These are phyloP conservation scores for Mesochorus sp. DNA, from an alignment of 2,888 invertebrate species.

Conservation along the genomic window DNA sequence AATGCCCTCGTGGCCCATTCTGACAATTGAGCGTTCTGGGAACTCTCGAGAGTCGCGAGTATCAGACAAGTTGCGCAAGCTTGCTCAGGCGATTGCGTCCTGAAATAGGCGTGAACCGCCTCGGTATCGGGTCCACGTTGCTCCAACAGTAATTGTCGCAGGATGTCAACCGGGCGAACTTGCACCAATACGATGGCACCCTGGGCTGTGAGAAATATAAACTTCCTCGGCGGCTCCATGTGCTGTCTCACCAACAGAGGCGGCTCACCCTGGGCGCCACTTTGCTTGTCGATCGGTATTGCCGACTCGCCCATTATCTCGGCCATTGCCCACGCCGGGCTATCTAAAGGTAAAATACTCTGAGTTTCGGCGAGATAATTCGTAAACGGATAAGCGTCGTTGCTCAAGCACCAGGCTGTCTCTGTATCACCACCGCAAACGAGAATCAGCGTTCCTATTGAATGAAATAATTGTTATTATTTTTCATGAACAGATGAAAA, in stretches of 20 bases:
- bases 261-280: conserved; percentile 82
- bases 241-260: conserved; percentile 89
- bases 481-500: neutral
- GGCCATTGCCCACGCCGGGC: conserved; percentile 93
- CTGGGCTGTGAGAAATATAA: conserved; percentile 94
- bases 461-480: conserved; percentile 57
- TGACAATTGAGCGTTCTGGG: conserved; percentile 86
- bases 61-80: conserved; percentile 95
- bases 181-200: conserved; percentile 93
- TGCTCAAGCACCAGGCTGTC: conserved; percentile 89
- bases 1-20: conserved; percentile 96
- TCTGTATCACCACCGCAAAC: conserved; percentile 89
- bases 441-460: conserved; percentile 86
- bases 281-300: conserved; percentile 79
- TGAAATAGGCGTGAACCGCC: conserved; percentile 92
- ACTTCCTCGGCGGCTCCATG: conserved; percentile 88
- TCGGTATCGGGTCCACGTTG: conserved; percentile 94
- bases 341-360: conserved; percentile 90
- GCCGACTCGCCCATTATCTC: conserved; percentile 83
- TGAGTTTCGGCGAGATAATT: conserved; percentile 88
- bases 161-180: conserved; percentile 93
- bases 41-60: conserved; percentile 89
- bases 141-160: conserved; percentile 91
- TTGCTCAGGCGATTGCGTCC: conserved; percentile 91
- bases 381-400: conserved; percentile 88